Evolutionary conservation across 1,140 invertebrate species (phyloP), one percentile per base, ranked within the genome.

Genomic region (Neodiprion pinetum): DNA sequence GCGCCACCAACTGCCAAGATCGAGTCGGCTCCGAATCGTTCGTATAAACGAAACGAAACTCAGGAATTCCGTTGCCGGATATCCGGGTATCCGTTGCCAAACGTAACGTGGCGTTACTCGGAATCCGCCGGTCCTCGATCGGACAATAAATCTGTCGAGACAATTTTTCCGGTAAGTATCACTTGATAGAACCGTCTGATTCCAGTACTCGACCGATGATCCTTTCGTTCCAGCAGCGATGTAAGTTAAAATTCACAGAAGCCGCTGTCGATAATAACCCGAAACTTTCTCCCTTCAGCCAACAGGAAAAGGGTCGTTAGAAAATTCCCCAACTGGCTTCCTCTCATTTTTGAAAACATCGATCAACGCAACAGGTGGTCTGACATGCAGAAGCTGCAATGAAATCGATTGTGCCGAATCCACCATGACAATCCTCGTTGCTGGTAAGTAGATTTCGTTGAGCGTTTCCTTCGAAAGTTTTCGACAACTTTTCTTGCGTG

Each of bases 31-130:
- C 77, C 86, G 10, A 79, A 88, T 1, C 9, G 72, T 23, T 90
- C 86, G 74, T 90, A 91, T 67, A 75, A 87, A 9, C 80, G 81
- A 12, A 87, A 89, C 17, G 75, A 83, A 61, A 76, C 74, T 9
- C 85, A 84, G 0, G 77, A 82, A 23, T 78, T 92, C 8, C 75
- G 79, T 47, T 92, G 91, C 75, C 75, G 76, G 14, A 85, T 89
- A 3, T 77, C 80, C 1, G 86, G 88, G 0, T 89, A 86, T 85
- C 91, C 91, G 2, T 40, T 75, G 7, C 86, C 91, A 0, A 76
- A 84, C 2, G 86, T 92, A 14, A 85, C 81, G 7, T 92, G 91
- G 88, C 80, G 69, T 9, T 91, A 88, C 75, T 76, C 82, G 11
- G 82, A 83, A 7, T 90, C 89, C 72, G 79, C 81, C 11, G 67